Evolutionary conservation across 2,888 invertebrate genomes (phyloP).

Genomic region (Archaeoteleia sp.): DNA sequence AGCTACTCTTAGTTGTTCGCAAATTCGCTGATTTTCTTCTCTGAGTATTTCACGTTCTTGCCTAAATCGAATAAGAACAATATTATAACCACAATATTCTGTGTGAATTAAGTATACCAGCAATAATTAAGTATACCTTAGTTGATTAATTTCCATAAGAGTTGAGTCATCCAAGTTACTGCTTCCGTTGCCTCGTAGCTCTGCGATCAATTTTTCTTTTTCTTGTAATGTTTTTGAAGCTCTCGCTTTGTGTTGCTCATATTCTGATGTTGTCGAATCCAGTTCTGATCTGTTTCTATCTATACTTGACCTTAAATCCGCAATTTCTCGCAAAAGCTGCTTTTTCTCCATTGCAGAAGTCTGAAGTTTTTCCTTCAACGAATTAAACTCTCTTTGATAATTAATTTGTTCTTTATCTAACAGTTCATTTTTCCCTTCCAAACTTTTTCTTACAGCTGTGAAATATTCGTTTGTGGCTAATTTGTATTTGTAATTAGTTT

Average conservation of each 20-base stretch:
- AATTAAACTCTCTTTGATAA: slow-evolving; percentile 73
- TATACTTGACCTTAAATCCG: slow-evolving; percentile 69
- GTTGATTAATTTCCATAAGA: slow-evolving; percentile 79
- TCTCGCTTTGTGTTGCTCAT: slow-evolving; percentile 86
- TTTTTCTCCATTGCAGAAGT: slow-evolving; percentile 75
- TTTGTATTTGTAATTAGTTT: too few relatives aligned
- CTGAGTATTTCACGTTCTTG: slow-evolving; percentile 78
- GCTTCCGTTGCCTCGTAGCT: slow-evolving; percentile 74
- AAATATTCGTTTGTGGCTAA: slow-evolving; percentile 9
- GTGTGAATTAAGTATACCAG: too few relatives aligned
- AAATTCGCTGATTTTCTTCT: slow-evolving; percentile 78
- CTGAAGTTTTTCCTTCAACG: slow-evolving; percentile 74
- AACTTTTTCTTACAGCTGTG: slow-evolving; percentile 69
- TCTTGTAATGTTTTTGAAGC: slow-evolving; percentile 85
- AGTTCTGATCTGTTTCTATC: slow-evolving; percentile 68
- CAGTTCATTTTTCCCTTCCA: slow-evolving; percentile 73
- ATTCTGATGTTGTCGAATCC: slow-evolving; percentile 76
- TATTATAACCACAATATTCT: too few relatives aligned
- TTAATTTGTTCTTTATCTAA: slow-evolving; percentile 73
- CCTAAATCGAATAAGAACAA: too few relatives aligned
- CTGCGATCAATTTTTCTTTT: slow-evolving; percentile 84
- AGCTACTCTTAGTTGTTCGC: slow-evolving; percentile 72
- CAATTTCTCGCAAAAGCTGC: slow-evolving; percentile 72
- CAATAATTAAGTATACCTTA: slow-evolving; percentile 74
- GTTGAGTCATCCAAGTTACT: slow-evolving; percentile 66